Evolutionary conservation across 2,888 invertebrate species (phyloP), one percentile per base, ranked within the genome.

Genomic region (Cactoblastis cactorum): DNA sequence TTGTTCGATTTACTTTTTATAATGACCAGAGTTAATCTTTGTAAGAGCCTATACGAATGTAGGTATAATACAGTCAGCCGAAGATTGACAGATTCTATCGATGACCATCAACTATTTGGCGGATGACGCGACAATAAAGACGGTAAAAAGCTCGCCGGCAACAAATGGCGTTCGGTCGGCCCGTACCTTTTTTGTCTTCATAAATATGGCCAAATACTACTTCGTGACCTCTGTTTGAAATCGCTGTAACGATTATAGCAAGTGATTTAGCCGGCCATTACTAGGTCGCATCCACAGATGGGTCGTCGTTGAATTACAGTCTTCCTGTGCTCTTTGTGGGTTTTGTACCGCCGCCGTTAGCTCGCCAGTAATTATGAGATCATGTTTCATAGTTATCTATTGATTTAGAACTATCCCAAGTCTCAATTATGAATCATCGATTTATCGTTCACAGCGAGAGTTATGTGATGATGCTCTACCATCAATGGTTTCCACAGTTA

Each of bases 181-280:
- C 63, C 58, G 62, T 56, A 60, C 65, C 68, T 80, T 83, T 80
- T 82, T 81, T 80, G 79, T 77, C 69, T 69, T 67, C 67, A 75
- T 83, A 83, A 85, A 83, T 77, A 80, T 76, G 67, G 67, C 61
- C 73, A 72, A 74, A 72, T 75, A 76, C 74, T 74, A 74, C 74
- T 76, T 82, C 84, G 84, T 87, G 87, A 86, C 83, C 84, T 83
- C 76, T 77, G 80, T 70, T 79, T 75, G 77, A 77, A 83, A 82
- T 82, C 77, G 78, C 73, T 77, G 75, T 79, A 77, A 80, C 80
- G 81, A 84, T 87, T 84, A 82, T 71, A 74, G 78, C 71, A 70
- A 73, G 80, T 84, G 85, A 85, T 84, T 87, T 83, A 83, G 79
- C 75, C 68, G 74, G 74, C 76, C 71, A 78, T 80, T 81, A 81